Evolutionary conservation across 2,113 vertebrate genomes (phyloP).

Genomic region (Eurypyga helias): DNA sequence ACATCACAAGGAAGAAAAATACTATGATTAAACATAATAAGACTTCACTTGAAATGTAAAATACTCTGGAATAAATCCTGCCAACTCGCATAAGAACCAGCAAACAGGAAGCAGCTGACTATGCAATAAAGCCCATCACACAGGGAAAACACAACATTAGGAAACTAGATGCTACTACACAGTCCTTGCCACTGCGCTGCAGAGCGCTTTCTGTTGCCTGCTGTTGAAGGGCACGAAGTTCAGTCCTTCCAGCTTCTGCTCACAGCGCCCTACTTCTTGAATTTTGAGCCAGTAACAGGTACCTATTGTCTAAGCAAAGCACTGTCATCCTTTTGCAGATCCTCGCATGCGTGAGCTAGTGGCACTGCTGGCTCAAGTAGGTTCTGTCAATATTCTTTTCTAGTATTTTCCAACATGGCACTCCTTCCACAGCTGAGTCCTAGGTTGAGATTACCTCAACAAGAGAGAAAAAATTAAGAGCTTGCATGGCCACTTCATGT

Average conservation of each 20-base stretch:
- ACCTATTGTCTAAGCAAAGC: not conserved
- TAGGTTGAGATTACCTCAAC: not conserved
- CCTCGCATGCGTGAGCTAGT: not conserved
- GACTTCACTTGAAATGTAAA: slow-evolving; percentile 56
- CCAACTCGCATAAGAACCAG: not conserved
- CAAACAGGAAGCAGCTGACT: not conserved
- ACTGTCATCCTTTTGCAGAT: not conserved
- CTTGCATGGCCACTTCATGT: not conserved
- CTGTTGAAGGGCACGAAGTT: not conserved
- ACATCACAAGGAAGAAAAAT: slow-evolving; percentile 37
- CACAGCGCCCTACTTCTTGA: not conserved
- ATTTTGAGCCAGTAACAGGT: not conserved
- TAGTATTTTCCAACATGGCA: not conserved
- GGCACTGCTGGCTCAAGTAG: not conserved
- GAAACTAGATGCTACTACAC: not conserved
- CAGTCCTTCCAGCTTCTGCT: not conserved
- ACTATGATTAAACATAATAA: slow-evolving; percentile 45
- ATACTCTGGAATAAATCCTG: not conserved
- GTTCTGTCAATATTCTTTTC: not conserved
- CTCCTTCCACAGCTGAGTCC: not conserved
- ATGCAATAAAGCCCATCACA: not conserved
- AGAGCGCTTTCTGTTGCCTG: not conserved
- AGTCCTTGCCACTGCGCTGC: not conserved
- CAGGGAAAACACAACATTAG: not conserved
- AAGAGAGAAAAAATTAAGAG: not conserved